Evolutionary conservation across 2,888 invertebrate genomes (phyloP).

Genomic region (Oscheius myriophilus): DNA sequence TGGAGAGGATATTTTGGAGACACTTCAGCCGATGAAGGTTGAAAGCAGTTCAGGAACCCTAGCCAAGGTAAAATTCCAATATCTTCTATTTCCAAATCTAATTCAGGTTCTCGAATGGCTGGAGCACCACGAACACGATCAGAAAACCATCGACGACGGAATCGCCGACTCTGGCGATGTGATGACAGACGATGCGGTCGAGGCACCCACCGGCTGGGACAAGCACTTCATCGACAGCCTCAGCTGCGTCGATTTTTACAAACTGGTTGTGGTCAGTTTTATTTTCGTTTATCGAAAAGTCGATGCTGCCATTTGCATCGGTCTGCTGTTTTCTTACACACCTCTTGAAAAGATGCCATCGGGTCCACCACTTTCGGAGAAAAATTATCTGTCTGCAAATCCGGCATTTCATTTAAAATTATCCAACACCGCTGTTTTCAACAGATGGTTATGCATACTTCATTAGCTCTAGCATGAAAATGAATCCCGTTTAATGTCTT

Average conservation of each 20-base stretch:
- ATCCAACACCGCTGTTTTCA: too few relatives aligned
- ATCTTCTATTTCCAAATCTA: not conserved
- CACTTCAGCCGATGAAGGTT: not conserved
- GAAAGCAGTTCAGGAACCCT: not conserved
- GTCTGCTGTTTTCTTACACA: too few relatives aligned
- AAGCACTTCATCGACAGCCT: not conserved
- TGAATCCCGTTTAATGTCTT: too few relatives aligned
- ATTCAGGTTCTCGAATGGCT: not conserved
- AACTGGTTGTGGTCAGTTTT: not conserved
- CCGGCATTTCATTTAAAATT: not conserved
- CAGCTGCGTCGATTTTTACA: not conserved
- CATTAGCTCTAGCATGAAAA: too few relatives aligned
- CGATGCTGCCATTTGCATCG: too few relatives aligned
- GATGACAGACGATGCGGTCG: not conserved
- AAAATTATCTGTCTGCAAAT: too few relatives aligned
- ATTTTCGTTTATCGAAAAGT: too few relatives aligned
- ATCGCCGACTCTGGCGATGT: not conserved
- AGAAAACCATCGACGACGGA: not conserved
- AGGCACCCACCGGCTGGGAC: slow-evolving; percentile 3
- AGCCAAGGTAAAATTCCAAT: not conserved
- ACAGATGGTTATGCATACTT: too few relatives aligned
- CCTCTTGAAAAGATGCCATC: too few relatives aligned
- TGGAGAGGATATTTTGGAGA: not conserved
- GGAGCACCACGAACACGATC: not conserved
- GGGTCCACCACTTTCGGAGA: too few relatives aligned